Evolutionary conservation across 2,888 invertebrate species (phyloP).

Genomic region (Brachyopa scutellaris): DNA sequence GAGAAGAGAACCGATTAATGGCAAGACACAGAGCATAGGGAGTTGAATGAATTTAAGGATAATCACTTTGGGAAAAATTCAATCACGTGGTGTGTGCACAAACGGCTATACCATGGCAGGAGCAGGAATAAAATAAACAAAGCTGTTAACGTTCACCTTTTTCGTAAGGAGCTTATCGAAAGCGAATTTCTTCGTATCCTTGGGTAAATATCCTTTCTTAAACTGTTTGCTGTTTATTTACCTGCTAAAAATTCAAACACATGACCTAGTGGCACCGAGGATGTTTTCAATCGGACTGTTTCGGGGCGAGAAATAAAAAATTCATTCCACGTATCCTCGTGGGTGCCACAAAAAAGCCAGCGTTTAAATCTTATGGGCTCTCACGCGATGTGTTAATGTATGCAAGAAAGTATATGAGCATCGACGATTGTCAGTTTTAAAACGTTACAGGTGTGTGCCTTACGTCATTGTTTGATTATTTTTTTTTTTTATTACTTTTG

Average conservation of each 20-base stretch:
- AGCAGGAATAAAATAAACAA: not conserved
- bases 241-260: slow-evolving; percentile 18
- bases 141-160: not conserved
- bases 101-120: no score
- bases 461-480: no score
- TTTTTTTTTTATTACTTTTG: no score
- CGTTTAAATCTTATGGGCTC: not conserved
- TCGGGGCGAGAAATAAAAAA: not conserved
- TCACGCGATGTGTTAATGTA: slow-evolving; percentile 3
- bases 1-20: slow-evolving; percentile 11
- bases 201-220: slow-evolving; percentile 32
- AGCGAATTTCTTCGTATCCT: not conserved
- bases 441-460: no score
- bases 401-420: not conserved
- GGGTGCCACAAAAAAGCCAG: not conserved
- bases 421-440: no score
- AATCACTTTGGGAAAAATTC: slow-evolving; percentile 25
- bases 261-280: slow-evolving; percentile 1
- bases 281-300: not conserved
- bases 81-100: slow-evolving; percentile 7
- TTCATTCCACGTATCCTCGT: not conserved
- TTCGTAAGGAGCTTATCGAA: not conserved
- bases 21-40: not conserved
- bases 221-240: slow-evolving; percentile 20
- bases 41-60: slow-evolving; percentile 13